phyloP scores from a whole-genome alignment of 2,113 vertebrate species.

The Ammodytes dubius region DNA sequence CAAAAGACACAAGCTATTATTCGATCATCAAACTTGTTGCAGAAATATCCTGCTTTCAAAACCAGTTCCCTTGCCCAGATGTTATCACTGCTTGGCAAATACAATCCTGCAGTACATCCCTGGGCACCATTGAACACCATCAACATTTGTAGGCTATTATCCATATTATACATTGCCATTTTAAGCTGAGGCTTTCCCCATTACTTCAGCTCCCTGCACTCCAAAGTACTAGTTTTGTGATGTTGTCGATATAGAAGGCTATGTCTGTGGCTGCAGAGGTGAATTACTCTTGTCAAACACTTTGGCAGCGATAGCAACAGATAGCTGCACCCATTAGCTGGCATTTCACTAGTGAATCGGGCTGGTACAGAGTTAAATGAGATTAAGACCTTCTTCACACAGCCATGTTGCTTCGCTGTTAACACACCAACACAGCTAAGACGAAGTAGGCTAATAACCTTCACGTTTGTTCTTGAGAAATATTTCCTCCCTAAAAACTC shows the following conservation, averaged over 20 bases:
- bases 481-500: background rate
- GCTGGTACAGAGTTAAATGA: background rate
- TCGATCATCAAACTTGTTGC: background rate
- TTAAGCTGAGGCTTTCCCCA: too few species aligned
- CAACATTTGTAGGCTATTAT: too few species aligned
- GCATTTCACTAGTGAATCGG: background rate
- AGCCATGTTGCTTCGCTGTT: background rate
- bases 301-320: background rate
- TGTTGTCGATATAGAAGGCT: background rate
- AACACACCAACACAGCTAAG: background rate
- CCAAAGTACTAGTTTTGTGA: background rate
- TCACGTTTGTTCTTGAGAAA: rapidly evolving
- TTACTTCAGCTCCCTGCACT: background rate
- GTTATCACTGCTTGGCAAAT: background rate
- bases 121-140: background rate
- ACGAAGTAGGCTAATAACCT: background rate
- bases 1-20: background rate
- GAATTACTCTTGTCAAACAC: background rate
- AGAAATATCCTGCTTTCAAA: background rate
- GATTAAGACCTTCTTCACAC: background rate
- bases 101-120: background rate
- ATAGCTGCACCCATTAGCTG: background rate
- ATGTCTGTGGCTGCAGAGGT: background rate
- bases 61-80: background rate
- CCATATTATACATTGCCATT: rapidly evolving